phyloP scores from a whole-genome alignment of 2,888 invertebrate genomes.

The Alentia gelatinosa region DNA sequence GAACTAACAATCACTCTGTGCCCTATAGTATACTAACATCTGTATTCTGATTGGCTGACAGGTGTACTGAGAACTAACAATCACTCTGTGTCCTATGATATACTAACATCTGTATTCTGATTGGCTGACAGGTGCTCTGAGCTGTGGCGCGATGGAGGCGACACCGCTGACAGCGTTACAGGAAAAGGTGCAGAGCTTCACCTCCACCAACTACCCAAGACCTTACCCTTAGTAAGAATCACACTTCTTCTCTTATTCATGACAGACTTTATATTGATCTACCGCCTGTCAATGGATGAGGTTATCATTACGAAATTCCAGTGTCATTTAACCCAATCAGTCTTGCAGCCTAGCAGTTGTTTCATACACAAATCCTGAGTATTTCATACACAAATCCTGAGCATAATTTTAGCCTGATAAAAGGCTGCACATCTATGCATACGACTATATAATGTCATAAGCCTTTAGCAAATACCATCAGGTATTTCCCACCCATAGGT shows the following conservation, averaged over 20 bases:
- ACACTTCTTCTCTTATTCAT: background rate
- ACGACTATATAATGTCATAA: no score
- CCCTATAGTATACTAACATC: no score
- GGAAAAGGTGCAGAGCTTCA: background rate
- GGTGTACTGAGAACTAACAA: no score
- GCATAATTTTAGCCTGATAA: background rate
- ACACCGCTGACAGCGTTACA: background rate
- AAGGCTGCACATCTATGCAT: no score
- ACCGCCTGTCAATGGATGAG: background rate
- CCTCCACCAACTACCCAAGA: conserved; percentile 1
- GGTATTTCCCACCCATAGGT: no score
- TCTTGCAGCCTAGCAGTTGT: no score
- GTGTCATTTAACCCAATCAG: background rate
- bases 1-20: no score
- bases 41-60: no score
- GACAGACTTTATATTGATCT: background rate
- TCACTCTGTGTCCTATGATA: no score
- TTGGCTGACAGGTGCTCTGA: background rate
- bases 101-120: no score
- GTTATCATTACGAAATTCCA: background rate
- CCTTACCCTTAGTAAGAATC: background rate
- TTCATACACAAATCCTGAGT: background rate
- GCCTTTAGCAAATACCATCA: no score
- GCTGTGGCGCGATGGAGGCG: background rate
- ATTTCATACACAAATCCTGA: background rate